Conservation (phyloP, 2,888 invertebrate genomes). For the Germaria angustata region DNA sequence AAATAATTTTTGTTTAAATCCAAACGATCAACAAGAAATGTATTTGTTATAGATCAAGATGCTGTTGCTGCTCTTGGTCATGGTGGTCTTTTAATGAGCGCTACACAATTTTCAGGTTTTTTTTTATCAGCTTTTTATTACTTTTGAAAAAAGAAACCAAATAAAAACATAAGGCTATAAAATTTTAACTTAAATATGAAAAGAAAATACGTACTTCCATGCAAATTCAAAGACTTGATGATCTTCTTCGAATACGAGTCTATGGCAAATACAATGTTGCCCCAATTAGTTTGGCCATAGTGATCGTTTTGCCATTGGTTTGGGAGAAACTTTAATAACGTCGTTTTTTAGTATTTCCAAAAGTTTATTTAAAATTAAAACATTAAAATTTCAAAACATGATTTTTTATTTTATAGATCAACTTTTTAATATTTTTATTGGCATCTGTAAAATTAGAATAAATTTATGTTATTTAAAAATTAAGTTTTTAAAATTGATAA, state of each 20-base stretch:
- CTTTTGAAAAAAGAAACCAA: slow-evolving; percentile 11
- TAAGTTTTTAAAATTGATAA: neutral
- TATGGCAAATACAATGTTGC: slow-evolving; percentile 36
- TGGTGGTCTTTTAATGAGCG: slow-evolving; percentile 47
- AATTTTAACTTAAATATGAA: slow-evolving; percentile 38
- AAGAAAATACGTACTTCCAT: slow-evolving; percentile 20
- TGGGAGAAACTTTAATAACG: slow-evolving; percentile 42
- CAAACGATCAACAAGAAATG: slow-evolving; percentile 20
- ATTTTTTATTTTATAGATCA: slow-evolving; percentile 45
- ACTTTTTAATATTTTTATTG: slow-evolving; percentile 4
- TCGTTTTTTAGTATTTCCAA: slow-evolving; percentile 23
- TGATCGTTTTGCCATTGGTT: slow-evolving; percentile 7
- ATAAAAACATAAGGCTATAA: slow-evolving; percentile 30
- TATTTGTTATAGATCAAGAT: slow-evolving; percentile 30
- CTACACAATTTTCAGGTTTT: slow-evolving; percentile 41
- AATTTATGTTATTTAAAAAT: slow-evolving; percentile 13
- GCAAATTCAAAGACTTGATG: slow-evolving; percentile 40
- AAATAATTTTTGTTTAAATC: slow-evolving; percentile 27
- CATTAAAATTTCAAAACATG: slow-evolving; percentile 30
- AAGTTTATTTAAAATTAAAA: slow-evolving; percentile 52
- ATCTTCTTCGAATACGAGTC: slow-evolving; percentile 6
- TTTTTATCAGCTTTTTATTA: slow-evolving; percentile 48
- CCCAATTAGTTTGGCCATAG: slow-evolving; percentile 7
- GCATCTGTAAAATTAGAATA: neutral
- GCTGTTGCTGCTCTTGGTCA: slow-evolving; percentile 38